These are phyloP conservation scores for Rotaria magnacalcarata DNA, from an alignment of 2,888 invertebrate species.

Conservation along the genomic window DNA sequence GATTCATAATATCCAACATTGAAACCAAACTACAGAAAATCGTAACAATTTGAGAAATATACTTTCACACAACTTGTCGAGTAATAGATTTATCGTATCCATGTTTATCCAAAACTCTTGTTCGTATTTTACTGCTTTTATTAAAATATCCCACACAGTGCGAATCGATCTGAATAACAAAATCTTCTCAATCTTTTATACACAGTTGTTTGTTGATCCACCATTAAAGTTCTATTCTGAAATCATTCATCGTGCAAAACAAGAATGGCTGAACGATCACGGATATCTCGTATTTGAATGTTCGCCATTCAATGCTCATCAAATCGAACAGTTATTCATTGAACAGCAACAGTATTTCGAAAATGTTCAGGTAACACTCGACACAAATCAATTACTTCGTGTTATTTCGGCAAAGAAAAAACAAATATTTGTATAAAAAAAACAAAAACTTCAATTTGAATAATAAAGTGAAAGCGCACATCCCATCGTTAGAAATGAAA, in stretches of 20 bases:
- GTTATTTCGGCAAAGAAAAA: not conserved
- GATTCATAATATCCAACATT: no score
- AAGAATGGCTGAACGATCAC: not conserved
- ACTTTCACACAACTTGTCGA: no score
- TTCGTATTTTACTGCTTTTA: no score
- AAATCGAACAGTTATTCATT: not conserved
- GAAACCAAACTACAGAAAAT: no score
- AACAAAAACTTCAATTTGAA: not conserved
- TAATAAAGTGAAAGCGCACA: conserved; percentile 37
- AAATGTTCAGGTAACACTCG: not conserved
- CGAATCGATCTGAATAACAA: no score
- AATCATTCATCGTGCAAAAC: not conserved
- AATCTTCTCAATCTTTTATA: not conserved
- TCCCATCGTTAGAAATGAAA: conserved; percentile 19
- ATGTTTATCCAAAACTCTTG: no score
- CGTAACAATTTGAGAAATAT: no score
- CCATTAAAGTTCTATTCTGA: not conserved
- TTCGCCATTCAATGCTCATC: not conserved
- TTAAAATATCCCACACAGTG: no score
- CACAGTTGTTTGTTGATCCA: not conserved
- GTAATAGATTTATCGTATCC: no score
- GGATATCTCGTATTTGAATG: not conserved
- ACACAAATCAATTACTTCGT: not conserved
- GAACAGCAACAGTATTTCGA: not conserved
- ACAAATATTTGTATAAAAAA: not conserved